Evolutionary conservation across 2,113 vertebrate species (phyloP).

Genomic region (Semnornis frantzii): DNA sequence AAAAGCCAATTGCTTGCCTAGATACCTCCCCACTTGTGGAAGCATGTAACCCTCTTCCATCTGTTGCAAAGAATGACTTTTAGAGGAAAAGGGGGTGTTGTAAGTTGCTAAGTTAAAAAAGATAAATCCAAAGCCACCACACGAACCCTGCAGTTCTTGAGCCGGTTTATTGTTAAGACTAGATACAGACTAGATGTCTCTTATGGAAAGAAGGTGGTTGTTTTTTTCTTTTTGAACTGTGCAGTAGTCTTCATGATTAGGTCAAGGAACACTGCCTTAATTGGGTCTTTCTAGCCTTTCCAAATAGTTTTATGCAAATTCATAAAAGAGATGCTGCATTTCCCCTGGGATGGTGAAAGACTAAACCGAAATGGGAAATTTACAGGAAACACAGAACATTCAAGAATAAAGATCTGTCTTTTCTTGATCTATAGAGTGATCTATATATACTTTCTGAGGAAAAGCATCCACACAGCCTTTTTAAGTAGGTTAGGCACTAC

Average conservation of each 20-base stretch:
- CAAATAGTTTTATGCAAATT: conserved; percentile 47
- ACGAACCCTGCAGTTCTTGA: not conserved
- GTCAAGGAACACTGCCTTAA: conserved; percentile 22
- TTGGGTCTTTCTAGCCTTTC: not conserved
- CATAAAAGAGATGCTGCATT: conserved; percentile 1
- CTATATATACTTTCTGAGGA: not conserved
- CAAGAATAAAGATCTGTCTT: not conserved
- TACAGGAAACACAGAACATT: not conserved
- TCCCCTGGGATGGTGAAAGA: not conserved
- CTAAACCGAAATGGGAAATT: not conserved
- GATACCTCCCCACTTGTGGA: conserved; percentile 64
- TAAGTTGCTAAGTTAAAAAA: conserved; percentile 32
- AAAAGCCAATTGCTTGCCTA: conserved; percentile 58
- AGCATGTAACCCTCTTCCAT: conserved; percentile 66
- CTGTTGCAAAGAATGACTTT: conserved; percentile 65
- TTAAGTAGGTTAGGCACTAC: conserved; percentile 7
- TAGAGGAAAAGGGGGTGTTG: conserved; percentile 62
- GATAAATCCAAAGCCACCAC: not conserved
- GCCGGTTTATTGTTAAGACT: not conserved
- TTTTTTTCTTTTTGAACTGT: not conserved
- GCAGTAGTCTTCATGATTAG: not conserved
- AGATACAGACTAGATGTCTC: not conserved
- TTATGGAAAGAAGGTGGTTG: not conserved
- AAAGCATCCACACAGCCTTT: conserved; percentile 3
- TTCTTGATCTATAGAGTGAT: conserved; percentile 13